These are phyloP conservation scores for Stegophylla sp. DNA, from an alignment of 2,888 invertebrate genomes.

Conservation along the genomic window DNA sequence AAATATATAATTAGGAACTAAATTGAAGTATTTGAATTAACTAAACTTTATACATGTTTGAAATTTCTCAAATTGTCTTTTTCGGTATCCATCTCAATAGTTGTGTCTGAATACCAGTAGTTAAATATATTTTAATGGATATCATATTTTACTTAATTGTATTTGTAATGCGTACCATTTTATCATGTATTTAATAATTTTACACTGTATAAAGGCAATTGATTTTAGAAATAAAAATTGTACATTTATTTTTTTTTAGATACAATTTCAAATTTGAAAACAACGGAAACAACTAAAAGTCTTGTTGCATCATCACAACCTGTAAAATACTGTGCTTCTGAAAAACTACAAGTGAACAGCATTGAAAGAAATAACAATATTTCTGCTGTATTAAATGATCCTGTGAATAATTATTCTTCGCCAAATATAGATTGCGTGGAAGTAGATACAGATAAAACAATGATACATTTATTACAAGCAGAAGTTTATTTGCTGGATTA, in stretches of 20 bases:
- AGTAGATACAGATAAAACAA: background rate
- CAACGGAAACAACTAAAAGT: background rate
- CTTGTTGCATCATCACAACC: background rate
- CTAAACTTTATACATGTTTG: no score
- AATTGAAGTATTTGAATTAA: no score
- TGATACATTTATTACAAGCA: conserved; percentile 67
- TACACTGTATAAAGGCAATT: background rate
- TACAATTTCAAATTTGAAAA: background rate
- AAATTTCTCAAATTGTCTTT: no score
- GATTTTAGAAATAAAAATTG: background rate
- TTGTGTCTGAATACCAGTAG: background rate
- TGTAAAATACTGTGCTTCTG: conserved; percentile 3
- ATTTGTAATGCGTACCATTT: background rate
- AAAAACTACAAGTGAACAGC: background rate
- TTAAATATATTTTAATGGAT: background rate
- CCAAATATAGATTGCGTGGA: background rate
- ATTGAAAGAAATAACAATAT: background rate
- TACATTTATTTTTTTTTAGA: background rate
- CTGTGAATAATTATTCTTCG: background rate
- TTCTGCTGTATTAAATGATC: background rate
- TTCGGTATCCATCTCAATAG: background rate
- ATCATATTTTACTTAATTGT: background rate
- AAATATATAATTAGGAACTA: no score
- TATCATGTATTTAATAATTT: background rate
- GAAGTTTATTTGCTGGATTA: conserved; percentile 73